Base-by-base conservation (phyloP, 2,888 invertebrate species). In the Sipha maydis region DNA sequence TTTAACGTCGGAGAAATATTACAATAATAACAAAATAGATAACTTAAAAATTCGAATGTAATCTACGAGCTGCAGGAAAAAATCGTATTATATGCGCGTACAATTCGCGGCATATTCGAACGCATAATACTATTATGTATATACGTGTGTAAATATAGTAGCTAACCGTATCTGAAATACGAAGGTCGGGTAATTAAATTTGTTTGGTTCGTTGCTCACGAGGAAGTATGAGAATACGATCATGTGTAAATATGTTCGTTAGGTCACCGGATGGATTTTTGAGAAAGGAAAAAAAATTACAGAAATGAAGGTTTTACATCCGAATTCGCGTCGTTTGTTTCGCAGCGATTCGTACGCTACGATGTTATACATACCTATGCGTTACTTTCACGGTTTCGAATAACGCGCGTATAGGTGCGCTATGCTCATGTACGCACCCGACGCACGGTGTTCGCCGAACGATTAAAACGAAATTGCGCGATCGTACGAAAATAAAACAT, bases 171-270 rank as follows among this genome's bases (percentile, higher is more conserved):
- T 75, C 73, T 41, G 56, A 61, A 19, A 31, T 21, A 21, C 31
- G 88, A 88, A 88, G 88, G 88, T 82, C 88, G 61, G 73, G n/a
- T 75, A 82, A 88, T 88, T 88, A 88, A 88, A 88, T 75, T 76
- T 25, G 38, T 88, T 82, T 31, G 80, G 88, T 88, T 48, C 88
- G 88, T 82, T 76, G 88, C 28, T 88, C 67, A 76, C 80, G 82
- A 88, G 88, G 82, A 82, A 82, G 88, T 88, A 77, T 77, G 75
- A 75, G 61, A 76, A 77, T 28, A 54, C 7, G 61, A 41, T 76
- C 76, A 76, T 14, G 31, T 34, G 78, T 79, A 56, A 79, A 86
- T 79, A 71, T 61, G n/a, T 54, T 11, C 28, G 85, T 85, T 78
- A 78, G 69, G 48, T 86, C 86, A 80, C 79, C 79, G 71, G 79